These are phyloP conservation scores for Halisarca cf. caerulea DNA, from an alignment of 37 sponge, comb jelly and placozoan species.

Conservation along the genomic window DNA sequence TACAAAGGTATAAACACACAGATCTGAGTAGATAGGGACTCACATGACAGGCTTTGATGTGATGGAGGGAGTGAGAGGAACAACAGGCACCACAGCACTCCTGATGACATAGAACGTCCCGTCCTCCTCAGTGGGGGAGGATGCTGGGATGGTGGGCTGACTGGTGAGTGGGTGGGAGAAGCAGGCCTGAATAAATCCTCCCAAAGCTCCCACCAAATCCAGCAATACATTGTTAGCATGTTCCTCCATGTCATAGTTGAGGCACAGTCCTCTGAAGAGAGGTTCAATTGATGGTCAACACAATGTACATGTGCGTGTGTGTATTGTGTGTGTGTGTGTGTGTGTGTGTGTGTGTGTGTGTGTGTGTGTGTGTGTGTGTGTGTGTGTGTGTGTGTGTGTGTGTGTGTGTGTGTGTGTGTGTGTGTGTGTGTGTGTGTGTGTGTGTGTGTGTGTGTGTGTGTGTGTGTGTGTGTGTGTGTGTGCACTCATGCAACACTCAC, in stretches of 20 bases:
- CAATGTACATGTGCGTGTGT: too few relatives aligned
- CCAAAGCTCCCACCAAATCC: constrained; percentile 83
- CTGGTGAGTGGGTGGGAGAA: constrained; percentile 31
- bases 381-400: too few relatives aligned
- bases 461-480: too few relatives aligned
- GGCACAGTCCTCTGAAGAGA: constrained; percentile 85
- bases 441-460: too few relatives aligned
- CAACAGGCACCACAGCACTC: background rate
- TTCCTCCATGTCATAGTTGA: constrained; percentile 92
- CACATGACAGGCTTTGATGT: constrained; percentile 30
- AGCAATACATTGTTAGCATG: constrained; percentile 86
- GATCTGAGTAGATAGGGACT: background rate
- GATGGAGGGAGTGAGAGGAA: constrained; percentile 9
- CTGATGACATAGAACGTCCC: background rate
- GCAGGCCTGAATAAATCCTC: constrained; percentile 83
- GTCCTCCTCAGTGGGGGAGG: background rate
- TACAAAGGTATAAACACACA: background rate
- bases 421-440: too few relatives aligned
- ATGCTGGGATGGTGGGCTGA: too few relatives aligned
- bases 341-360: too few relatives aligned
- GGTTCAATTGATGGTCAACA: too few relatives aligned
- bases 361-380: too few relatives aligned
- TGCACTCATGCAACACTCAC: too few relatives aligned
- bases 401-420: too few relatives aligned
- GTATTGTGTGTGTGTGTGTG: too few relatives aligned